Evolutionary conservation across 2,888 invertebrate species (phyloP).

Genomic region (Drosophila sordidula): DNA sequence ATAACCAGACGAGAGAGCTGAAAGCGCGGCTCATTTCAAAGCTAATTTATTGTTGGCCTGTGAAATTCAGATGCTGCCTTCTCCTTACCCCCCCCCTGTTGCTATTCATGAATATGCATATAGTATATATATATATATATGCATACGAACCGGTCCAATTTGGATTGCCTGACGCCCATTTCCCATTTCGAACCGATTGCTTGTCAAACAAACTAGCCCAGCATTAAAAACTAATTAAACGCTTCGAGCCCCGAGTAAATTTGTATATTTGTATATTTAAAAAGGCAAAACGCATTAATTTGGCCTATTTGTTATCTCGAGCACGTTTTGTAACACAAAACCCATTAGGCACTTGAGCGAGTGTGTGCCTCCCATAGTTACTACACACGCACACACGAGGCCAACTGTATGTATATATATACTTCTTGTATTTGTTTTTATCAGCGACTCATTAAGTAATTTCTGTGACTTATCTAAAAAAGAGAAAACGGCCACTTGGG

Average conservation of each 20-base stretch:
- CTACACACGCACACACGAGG: neutral
- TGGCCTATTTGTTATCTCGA: constrained; percentile 71
- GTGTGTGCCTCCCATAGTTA: constrained; percentile 10
- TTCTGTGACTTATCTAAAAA: constrained; percentile 66
- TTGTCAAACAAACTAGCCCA: constrained; percentile 78
- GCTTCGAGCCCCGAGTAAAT: constrained; percentile 43
- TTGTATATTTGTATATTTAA: constrained; percentile 38
- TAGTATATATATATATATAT: neutral
- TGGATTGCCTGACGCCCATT: constrained; percentile 65
- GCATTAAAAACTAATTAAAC: constrained; percentile 79
- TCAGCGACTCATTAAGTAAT: constrained; percentile 77
- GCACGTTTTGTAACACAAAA: constrained; percentile 75
- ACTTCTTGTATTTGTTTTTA: constrained; percentile 49
- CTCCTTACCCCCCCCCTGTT: neutral
- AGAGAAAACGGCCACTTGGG: constrained; percentile 50
- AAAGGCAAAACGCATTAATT: constrained; percentile 72
- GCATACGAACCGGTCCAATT: constrained; percentile 55
- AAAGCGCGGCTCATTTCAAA: constrained; percentile 44
- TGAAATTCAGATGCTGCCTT: constrained; percentile 33
- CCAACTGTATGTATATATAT: neutral
- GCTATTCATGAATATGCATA: constrained; percentile 41
- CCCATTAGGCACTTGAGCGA: constrained; percentile 76
- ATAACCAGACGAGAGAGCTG: neutral
- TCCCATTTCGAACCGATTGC: constrained; percentile 64
- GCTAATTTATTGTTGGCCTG: constrained; percentile 51